These are phyloP conservation scores for Phylloscopus trochiloides DNA, from an alignment of 2,113 vertebrate species.

Conservation along the genomic window DNA sequence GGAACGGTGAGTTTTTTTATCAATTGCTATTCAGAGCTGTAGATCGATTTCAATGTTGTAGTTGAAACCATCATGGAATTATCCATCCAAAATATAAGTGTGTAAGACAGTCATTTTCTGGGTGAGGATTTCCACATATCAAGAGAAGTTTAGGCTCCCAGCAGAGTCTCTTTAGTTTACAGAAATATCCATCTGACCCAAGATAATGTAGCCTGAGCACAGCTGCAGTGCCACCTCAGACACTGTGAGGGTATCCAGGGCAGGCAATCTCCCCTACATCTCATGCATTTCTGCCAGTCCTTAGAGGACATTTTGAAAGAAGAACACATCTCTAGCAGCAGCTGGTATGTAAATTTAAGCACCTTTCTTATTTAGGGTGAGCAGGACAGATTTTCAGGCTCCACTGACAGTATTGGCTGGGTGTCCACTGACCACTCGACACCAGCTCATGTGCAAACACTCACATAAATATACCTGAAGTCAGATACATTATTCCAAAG, in stretches of 20 bases:
- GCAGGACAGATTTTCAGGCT: background rate
- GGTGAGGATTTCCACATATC: accelerated
- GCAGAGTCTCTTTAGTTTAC: background rate
- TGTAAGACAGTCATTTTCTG: background rate
- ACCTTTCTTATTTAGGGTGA: background rate
- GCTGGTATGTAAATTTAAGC: background rate
- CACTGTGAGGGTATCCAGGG: background rate
- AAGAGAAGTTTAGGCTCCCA: background rate
- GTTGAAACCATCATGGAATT: background rate
- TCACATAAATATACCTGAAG: background rate
- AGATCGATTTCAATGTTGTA: background rate
- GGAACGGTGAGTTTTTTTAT: background rate
- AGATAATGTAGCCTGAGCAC: background rate
- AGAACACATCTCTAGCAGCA: background rate
- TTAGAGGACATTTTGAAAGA: background rate
- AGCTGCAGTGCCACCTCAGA: background rate
- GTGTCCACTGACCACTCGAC: background rate
- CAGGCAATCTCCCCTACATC: accelerated
- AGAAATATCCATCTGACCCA: background rate
- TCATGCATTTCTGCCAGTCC: background rate
- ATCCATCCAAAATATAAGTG: background rate
- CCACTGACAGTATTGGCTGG: background rate
- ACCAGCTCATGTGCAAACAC: background rate
- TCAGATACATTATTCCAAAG: background rate
- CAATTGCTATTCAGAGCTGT: background rate